A percentile compares a stretch with the other conserved stretches of the same genome.
Conservation (phyloP, 2,797 vertebrate genomes). For the Coccyzus lansbergi region DNA sequence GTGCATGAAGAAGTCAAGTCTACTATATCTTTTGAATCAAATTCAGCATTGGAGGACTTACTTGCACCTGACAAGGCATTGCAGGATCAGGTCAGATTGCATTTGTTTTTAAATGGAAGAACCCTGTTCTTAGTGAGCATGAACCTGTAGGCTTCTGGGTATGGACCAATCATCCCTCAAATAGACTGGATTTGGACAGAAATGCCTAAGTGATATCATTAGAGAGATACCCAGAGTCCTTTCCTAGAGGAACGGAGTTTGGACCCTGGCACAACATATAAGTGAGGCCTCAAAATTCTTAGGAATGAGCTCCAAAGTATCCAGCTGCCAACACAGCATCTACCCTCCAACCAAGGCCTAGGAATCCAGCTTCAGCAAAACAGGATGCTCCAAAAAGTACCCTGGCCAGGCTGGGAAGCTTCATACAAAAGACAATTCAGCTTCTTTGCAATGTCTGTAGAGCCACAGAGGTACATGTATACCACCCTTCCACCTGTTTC, state of each 20-base stretch:
- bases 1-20: neutral
- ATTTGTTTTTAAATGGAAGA: neutral
- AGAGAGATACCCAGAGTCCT: neutral
- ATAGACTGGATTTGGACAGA: neutral
- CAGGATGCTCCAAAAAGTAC: neutral
- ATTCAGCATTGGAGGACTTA: neutral
- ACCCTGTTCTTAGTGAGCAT: neutral
- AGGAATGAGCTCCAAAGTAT: neutral
- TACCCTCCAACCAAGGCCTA: rapidly evolving
- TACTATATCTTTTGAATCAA: neutral
- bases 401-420: rapidly evolving
- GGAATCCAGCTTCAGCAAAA: neutral
- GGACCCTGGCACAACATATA: rapidly evolving
- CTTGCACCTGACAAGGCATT: neutral
- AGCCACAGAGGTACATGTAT: neutral
- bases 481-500: neutral
- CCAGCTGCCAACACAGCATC: neutral
- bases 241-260: neutral
- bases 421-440: neutral
- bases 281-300: neutral
- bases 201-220: neutral
- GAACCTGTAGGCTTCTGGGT: neutral
- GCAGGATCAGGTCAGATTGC: neutral
- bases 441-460: neutral
- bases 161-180: rapidly evolving